Percentiles rank a stretch among this genome's conserved stretches.
phyloP scores from a whole-genome alignment of 2,113 vertebrate genomes.

The Eurystomus gularis region DNA sequence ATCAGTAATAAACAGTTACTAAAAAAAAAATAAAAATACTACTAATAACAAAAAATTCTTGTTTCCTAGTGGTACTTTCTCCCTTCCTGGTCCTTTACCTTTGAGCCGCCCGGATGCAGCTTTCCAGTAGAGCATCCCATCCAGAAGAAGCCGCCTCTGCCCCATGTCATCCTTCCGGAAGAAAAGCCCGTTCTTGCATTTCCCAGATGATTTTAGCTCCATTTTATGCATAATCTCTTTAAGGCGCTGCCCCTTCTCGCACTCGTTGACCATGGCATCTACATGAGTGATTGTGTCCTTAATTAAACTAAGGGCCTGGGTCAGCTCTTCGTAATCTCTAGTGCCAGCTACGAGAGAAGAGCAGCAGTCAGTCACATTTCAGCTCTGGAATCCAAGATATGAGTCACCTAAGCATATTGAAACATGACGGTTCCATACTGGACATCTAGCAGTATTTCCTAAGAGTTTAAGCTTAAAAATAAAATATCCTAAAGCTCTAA shows the following conservation, averaged over 20 bases:
- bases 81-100: conserved; percentile 74
- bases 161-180: conserved; percentile 89
- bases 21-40: not conserved
- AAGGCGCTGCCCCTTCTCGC: conserved; percentile 85
- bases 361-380: not conserved
- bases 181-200: conserved; percentile 85
- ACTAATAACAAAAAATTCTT: not conserved
- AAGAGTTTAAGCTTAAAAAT: not conserved
- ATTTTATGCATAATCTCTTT: conserved; percentile 85
- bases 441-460: not conserved
- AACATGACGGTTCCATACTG: not conserved
- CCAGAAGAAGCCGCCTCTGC: conserved; percentile 79
- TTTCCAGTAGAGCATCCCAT: conserved; percentile 90
- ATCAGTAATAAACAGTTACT: conserved; percentile 32
- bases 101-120: conserved; percentile 88
- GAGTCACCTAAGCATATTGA: not conserved
- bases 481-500: not conserved
- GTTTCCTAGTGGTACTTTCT: not conserved
- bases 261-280: conserved; percentile 85
- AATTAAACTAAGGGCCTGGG: conserved; percentile 83
- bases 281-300: conserved; percentile 87
- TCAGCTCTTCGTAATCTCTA: conserved; percentile 84
- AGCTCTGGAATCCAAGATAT: not conserved
- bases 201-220: conserved; percentile 87
- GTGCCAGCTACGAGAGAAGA: conserved; percentile 76